A percentile compares a stretch with the other conserved stretches of the same genome.
These are phyloP conservation scores for Toxostoma redivivum DNA, from an alignment of 2,113 vertebrate species.

Conservation along the genomic window DNA sequence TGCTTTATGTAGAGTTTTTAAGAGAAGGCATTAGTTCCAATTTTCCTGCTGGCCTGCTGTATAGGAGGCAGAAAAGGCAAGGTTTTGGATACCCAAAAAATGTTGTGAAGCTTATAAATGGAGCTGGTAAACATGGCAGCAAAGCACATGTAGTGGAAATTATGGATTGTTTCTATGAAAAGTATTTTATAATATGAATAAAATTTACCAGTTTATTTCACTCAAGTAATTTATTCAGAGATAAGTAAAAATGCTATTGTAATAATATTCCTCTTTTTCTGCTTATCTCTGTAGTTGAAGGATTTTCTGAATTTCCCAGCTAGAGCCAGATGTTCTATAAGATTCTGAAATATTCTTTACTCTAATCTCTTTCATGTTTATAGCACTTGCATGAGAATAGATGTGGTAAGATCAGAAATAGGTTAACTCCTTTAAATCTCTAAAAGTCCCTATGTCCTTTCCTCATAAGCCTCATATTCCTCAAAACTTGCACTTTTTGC, in stretches of 20 bases:
- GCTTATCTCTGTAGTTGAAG: neutral
- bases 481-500: neutral
- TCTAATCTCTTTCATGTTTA: neutral
- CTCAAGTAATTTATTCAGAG: neutral
- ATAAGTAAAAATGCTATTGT: neutral
- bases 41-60: neutral
- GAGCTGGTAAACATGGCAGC: neutral
- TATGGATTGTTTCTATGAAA: neutral
- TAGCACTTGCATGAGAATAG: neutral
- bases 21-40: neutral
- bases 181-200: neutral
- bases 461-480: neutral
- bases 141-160: neutral
- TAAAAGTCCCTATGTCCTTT: neutral
- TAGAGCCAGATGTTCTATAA: neutral
- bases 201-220: neutral
- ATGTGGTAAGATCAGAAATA: neutral
- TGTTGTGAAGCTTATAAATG: neutral
- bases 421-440: neutral
- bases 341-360: neutral
- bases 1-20: neutral
- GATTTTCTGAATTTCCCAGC: neutral
- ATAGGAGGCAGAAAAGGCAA: neutral
- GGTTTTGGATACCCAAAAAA: neutral
- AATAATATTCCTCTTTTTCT: neutral